Conservation (phyloP, 2,113 vertebrate genomes). For the Crotalus horridus region DNA sequence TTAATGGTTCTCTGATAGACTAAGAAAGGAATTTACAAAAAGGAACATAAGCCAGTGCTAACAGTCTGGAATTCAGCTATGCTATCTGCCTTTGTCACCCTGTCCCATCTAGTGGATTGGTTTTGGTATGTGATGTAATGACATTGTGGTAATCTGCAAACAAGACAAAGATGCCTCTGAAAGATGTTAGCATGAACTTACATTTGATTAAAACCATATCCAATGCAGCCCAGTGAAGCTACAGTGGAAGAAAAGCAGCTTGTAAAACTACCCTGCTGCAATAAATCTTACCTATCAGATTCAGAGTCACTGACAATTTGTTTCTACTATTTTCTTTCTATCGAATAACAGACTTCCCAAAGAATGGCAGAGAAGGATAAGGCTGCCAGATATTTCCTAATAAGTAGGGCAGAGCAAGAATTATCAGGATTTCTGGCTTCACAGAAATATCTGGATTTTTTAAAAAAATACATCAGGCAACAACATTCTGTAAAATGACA, state of each 20-base stretch:
- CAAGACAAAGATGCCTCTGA: background rate
- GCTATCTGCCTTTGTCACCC: background rate
- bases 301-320: background rate
- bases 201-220: background rate
- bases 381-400: background rate
- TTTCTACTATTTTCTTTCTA: background rate
- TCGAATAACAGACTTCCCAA: background rate
- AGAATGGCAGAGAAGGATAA: background rate
- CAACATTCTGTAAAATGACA: background rate
- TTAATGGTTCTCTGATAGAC: background rate
- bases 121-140: background rate
- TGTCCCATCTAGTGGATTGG: background rate
- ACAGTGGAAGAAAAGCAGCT: background rate
- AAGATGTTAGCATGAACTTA: background rate
- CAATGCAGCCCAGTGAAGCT: background rate
- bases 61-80: background rate
- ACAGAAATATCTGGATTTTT: background rate
- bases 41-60: background rate
- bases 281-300: background rate
- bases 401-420: background rate
- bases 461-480: background rate
- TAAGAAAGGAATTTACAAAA: background rate
- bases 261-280: background rate
- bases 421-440: background rate
- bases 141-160: background rate